Conservation (phyloP, 2,113 vertebrate species). For the Anhinga anhinga region DNA sequence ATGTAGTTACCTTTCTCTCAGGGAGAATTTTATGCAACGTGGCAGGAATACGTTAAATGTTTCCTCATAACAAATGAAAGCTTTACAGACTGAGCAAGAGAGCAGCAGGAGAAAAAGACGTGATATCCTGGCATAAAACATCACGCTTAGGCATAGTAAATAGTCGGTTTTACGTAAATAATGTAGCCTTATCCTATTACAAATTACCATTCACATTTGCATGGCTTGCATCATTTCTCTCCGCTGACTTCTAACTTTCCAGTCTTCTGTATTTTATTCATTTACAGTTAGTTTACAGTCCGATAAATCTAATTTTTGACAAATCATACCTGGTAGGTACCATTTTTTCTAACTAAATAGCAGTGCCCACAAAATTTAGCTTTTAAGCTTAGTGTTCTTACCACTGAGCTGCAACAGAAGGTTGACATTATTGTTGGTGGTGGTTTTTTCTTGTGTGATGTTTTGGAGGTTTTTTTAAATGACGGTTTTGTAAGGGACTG, state of each 20-base stretch:
- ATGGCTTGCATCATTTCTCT: not conserved
- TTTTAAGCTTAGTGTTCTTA: not conserved
- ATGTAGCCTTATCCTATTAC: not conserved
- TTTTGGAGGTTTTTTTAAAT: not conserved
- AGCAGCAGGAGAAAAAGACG: not conserved
- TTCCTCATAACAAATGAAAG: not conserved
- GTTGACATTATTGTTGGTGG: not conserved
- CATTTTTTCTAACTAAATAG: not conserved
- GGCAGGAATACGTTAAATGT: not conserved
- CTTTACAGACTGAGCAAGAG: not conserved
- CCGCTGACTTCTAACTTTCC: not conserved
- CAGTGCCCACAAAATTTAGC: not conserved
- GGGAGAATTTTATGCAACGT: not conserved
- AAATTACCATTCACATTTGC: not conserved
- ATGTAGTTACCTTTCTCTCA: not conserved
- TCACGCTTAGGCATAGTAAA: not conserved
- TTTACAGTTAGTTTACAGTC: not conserved
- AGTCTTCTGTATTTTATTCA: not conserved
- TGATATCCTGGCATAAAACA: not conserved
- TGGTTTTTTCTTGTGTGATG: not conserved
- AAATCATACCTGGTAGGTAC: not conserved
- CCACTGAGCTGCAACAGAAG: not conserved
- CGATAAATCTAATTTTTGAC: not conserved
- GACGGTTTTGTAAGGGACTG: not conserved
- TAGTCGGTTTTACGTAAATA: not conserved